Evolutionary conservation across 2,113 vertebrate genomes (phyloP).

Genomic region (Thalassoma bifasciatum): DNA sequence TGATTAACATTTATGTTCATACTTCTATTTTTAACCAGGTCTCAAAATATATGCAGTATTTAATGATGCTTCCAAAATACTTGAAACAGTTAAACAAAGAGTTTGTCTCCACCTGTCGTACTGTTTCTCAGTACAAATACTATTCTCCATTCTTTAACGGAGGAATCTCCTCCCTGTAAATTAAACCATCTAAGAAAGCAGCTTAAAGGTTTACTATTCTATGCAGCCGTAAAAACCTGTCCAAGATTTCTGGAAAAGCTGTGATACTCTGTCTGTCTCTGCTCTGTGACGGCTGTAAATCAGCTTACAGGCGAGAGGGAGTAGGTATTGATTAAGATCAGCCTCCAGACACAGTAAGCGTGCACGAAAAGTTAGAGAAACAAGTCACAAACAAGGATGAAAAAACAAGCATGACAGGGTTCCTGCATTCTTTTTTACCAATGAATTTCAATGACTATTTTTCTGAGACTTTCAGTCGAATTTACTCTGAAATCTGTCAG

Average conservation of each 20-base stretch:
- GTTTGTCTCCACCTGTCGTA: background rate
- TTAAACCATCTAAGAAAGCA: constrained; percentile 8
- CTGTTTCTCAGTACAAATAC: background rate
- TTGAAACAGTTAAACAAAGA: background rate
- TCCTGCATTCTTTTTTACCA: no score
- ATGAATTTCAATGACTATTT: no score
- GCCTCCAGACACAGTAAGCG: constrained; percentile 47
- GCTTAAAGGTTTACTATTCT: constrained; percentile 46
- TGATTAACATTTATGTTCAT: no score
- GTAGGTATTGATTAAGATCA: constrained; percentile 59
- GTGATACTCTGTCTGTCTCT: constrained; percentile 3
- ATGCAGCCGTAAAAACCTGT: constrained; percentile 11
- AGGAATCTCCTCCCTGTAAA: constrained; percentile 20
- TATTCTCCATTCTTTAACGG: background rate
- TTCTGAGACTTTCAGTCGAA: no score
- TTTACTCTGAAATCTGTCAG: no score
- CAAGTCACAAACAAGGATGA: constrained; percentile 26
- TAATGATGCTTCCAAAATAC: background rate
- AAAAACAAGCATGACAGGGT: background rate
- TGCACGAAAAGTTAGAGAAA: constrained; percentile 3
- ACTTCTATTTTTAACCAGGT: no score
- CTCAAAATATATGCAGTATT: no score
- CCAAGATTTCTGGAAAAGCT: constrained; percentile 21
- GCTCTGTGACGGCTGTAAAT: constrained; percentile 24
- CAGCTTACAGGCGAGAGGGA: constrained; percentile 49